A percentile compares a stretch with the other conserved stretches of the same genome.
phyloP scores from a whole-genome alignment of 2,797 vertebrate genomes.

The Enteromius unitaeniatus region DNA sequence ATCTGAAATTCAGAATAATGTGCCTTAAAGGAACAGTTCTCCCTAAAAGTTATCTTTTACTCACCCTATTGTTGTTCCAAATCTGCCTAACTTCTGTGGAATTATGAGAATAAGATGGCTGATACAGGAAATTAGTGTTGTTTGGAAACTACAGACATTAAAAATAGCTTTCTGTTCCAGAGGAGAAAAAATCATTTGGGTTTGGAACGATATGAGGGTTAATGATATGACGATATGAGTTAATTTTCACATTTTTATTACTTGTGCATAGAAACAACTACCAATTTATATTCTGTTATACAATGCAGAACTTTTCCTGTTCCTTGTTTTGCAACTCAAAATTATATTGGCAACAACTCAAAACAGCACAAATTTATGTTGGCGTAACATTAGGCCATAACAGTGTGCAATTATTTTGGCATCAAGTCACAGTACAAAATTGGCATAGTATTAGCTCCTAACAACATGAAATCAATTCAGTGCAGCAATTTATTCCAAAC shows the following conservation, averaged over 20 bases:
- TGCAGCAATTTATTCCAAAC: conserved; percentile 8
- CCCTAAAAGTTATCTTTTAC: neutral
- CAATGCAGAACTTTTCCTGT: conserved; percentile 11
- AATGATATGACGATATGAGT: too few species aligned
- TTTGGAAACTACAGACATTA: neutral
- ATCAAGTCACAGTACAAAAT: conserved; percentile 32
- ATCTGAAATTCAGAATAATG: conserved; percentile 12
- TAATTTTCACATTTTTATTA: neutral
- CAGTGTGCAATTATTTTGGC: conserved; percentile 27
- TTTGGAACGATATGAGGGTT: neutral
- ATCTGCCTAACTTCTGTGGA: neutral
- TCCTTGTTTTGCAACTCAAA: neutral
- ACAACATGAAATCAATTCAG: conserved; percentile 36
- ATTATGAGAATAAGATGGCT: neutral
- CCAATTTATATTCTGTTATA: conserved; percentile 17
- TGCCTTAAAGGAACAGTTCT: neutral
- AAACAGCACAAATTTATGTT: conserved; percentile 13
- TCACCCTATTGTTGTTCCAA: neutral
- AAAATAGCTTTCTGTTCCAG: neutral
- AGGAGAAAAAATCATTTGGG: neutral
- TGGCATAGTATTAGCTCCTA: conserved; percentile 28
- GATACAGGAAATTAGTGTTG: neutral
- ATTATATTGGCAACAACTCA: conserved; percentile 34
- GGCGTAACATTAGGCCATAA: conserved; percentile 24
- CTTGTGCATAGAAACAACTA: neutral